Evolutionary conservation across 2,797 vertebrate species (phyloP).

Genomic region (Streptopelia turtur): DNA sequence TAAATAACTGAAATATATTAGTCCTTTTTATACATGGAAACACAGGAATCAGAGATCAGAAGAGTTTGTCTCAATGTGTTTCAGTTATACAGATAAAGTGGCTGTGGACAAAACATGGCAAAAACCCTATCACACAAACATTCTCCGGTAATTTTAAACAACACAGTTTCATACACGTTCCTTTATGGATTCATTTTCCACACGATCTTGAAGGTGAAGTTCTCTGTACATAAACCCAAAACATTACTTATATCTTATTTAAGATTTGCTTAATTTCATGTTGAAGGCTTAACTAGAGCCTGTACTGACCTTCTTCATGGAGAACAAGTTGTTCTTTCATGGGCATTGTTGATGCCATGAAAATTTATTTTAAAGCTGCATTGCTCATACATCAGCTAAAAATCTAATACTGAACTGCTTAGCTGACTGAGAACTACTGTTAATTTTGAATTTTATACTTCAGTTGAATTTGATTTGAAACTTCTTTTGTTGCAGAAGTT

Average conservation of each 20-base stretch:
- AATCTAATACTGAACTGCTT: neutral
- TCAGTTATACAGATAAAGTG: neutral
- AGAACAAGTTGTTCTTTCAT: neutral
- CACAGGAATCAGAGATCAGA: neutral
- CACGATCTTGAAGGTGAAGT: neutral
- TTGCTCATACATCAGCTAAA: neutral
- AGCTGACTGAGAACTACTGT: neutral
- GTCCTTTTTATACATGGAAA: neutral
- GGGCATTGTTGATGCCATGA: neutral
- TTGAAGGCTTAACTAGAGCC: neutral
- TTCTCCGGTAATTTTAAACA: neutral
- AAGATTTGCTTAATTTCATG: neutral
- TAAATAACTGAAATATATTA: neutral
- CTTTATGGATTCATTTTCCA: neutral
- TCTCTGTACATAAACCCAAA: neutral
- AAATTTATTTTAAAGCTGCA: neutral
- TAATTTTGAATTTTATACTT: neutral
- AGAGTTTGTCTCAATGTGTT: neutral
- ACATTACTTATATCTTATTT: neutral
- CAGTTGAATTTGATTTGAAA: neutral
- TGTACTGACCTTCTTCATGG: neutral
- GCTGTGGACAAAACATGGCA: neutral
- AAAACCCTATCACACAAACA: neutral
- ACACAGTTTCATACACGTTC: neutral
- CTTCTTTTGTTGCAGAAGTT: neutral